Evolutionary conservation across 2,113 vertebrate genomes (phyloP).

Genomic region (Chaenocephalus aceratus): DNA sequence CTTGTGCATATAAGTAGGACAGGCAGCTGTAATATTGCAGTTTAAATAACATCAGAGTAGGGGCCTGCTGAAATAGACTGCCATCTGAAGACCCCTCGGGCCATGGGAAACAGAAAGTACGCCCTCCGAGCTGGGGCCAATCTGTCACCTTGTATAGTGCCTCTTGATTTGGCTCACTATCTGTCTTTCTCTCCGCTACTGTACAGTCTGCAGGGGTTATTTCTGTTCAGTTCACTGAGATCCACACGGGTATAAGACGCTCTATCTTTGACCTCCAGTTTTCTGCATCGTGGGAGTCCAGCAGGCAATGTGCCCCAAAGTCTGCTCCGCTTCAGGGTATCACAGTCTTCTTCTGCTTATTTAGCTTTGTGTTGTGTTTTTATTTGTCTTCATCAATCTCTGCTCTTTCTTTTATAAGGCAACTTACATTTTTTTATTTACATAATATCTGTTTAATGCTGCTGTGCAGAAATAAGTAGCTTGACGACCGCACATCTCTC

Average conservation of each 20-base stretch:
- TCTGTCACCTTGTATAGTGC: slow-evolving; percentile 54
- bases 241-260: slow-evolving; percentile 47
- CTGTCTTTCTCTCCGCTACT: slow-evolving; percentile 31
- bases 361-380: neutral
- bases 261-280: slow-evolving; percentile 38
- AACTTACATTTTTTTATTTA: neutral
- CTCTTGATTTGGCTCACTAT: slow-evolving; percentile 42
- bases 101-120: slow-evolving; percentile 44
- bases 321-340: slow-evolving; percentile 22
- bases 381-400: slow-evolving; percentile 1
- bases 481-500: too few relatives aligned
- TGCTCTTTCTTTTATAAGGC: neutral
- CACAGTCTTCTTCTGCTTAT: neutral
- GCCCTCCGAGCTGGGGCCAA: slow-evolving; percentile 48
- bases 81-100: slow-evolving; percentile 65
- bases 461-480: too few relatives aligned
- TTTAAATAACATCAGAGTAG: slow-evolving; percentile 23
- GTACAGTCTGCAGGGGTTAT: slow-evolving; percentile 46
- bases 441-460: neutral
- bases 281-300: slow-evolving; percentile 24
- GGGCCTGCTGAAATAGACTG: slow-evolving; percentile 23
- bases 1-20: slow-evolving; percentile 34
- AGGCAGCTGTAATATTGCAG: slow-evolving; percentile 4
- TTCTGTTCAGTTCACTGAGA: slow-evolving; percentile 48
- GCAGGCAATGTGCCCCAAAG: neutral